Evolutionary conservation across 2,113 vertebrate species (phyloP), one percentile per base, ranked within the genome.

Genomic region (Delphinus delphis): DNA sequence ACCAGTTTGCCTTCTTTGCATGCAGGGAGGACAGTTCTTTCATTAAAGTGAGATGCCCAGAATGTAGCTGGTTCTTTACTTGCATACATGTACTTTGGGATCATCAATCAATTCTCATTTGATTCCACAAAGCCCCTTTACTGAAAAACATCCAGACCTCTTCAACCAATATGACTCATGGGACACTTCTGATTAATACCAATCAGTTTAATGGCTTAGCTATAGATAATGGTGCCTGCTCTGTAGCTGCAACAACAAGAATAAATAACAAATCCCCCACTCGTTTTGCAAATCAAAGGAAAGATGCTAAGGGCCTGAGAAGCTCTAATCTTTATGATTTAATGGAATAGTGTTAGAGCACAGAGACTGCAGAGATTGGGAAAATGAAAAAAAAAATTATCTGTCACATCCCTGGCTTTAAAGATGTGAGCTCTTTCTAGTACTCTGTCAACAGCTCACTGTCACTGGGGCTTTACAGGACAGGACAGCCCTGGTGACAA

Each of bases 401-500:
- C 73, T 96, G 88, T 98, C 97, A 97, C 84, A 97, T 95, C 83
- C 95, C 95, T 88, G 84, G 93, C 67, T 97, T 97, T 96, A 92
- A 95, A 98, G 97, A 97, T 97, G 90, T 97, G 96, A 98, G 96
- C 85, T 95, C 77, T 77, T 96, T 65, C 96, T 98, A 98, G 97
- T 97, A 86, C 90, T 97, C 97, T 98, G 98, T 99, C 98, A 98
- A 98, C 98, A 98, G 60, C 88, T 96, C 62, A 95, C 97, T 98
- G 98, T 98, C 97, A 98, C 77, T n/a, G 67, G 88, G 90, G 86
- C 95, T 97, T 97, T 97, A 97, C 55, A 55, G 90, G 73, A 93
- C 60, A 91, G 97, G 97, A 89, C 97, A 97, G 95, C 70, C 65
- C 28, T 25, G 38, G 95, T 96, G 98, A 98, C 98, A 98, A 95